These are phyloP conservation scores for Erpobdella octoculata DNA, from an alignment of 2,888 invertebrate species.

Conservation along the genomic window DNA sequence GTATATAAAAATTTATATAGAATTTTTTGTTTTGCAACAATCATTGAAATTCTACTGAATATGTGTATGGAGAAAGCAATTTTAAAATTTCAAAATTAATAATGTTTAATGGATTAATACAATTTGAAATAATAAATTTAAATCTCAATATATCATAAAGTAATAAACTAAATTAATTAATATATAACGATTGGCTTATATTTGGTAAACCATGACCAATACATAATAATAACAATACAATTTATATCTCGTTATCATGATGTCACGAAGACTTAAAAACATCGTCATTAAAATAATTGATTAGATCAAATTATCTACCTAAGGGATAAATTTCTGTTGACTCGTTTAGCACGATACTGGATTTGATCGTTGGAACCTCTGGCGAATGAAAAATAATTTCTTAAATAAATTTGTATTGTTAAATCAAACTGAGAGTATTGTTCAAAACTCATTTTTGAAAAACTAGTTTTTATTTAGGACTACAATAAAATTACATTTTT, in stretches of 20 bases:
- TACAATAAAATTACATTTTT: too few species aligned
- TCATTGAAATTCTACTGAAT: too few species aligned
- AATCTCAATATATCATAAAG: background rate
- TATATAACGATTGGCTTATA: background rate
- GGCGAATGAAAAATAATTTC: slow-evolving; percentile 6
- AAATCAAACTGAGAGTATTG: too few species aligned
- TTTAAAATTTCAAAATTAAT: background rate
- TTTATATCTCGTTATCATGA: too few species aligned
- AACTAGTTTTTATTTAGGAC: too few species aligned
- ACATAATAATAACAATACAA: too few species aligned
- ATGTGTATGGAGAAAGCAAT: too few species aligned
- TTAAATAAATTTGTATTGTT: background rate
- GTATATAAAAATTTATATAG: too few species aligned
- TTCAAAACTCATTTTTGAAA: too few species aligned
- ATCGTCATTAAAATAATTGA: background rate
- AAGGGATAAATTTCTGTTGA: slow-evolving; percentile 28
- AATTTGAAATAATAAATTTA: background rate
- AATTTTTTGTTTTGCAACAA: too few species aligned
- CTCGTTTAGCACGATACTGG: slow-evolving; percentile 26
- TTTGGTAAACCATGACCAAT: too few species aligned
- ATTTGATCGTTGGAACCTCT: slow-evolving; percentile 24
- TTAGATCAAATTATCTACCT: slow-evolving; percentile 9
- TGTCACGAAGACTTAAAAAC: background rate
- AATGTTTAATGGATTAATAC: background rate
- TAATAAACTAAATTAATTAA: background rate